A percentile compares a stretch with the other conserved stretches of the same genome.
Conservation (phyloP, 2,888 invertebrate genomes). For the Agrochola lychnidis region DNA sequence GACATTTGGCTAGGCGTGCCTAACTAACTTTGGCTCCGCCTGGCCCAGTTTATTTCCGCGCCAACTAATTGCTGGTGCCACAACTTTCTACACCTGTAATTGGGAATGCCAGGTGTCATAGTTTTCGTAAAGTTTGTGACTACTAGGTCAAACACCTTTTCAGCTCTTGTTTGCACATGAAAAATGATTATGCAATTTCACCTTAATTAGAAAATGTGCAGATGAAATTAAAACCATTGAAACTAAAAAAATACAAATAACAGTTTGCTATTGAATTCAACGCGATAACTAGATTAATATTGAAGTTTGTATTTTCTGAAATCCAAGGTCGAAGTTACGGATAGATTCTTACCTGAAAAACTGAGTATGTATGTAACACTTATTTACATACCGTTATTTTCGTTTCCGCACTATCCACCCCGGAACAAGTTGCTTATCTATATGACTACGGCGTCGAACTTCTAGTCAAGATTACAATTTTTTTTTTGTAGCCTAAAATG, state of each 20-base stretch:
- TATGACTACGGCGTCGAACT: too few species aligned
- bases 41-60: constrained; percentile 73
- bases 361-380: background rate
- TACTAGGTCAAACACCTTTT: constrained; percentile 30
- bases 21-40: constrained; percentile 68
- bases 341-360: background rate
- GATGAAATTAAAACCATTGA: background rate
- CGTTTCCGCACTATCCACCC: background rate
- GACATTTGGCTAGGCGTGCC: constrained; percentile 63
- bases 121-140: constrained; percentile 46
- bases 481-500: background rate
- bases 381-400: too few species aligned
- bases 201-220: too few species aligned
- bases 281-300: background rate
- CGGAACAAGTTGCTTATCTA: background rate
- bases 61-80: constrained; percentile 74
- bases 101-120: constrained; percentile 70
- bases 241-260: background rate
- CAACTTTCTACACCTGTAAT: constrained; percentile 75
- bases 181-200: background rate
- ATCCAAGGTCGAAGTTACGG: background rate
- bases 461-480: too few species aligned
- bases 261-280: background rate
- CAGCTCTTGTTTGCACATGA: constrained; percentile 18
- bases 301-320: background rate